phyloP scores from a whole-genome alignment of 2,888 invertebrate genomes.

The Drosophila robusta region DNA sequence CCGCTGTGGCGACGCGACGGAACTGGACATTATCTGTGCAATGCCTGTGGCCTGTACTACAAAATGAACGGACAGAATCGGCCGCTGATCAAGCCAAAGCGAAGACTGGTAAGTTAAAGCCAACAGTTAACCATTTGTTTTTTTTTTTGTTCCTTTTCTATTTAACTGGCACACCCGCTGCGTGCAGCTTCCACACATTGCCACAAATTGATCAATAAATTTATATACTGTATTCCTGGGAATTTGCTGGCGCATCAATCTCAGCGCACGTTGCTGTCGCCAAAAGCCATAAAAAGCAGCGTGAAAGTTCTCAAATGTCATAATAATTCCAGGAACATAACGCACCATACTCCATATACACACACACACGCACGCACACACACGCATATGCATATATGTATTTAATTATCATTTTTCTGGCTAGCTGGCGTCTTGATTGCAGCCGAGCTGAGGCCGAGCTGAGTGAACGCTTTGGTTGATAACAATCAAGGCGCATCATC shows the following conservation, averaged over 20 bases:
- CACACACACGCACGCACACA: constrained; percentile 10
- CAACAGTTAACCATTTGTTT: neutral
- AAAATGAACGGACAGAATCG: constrained; percentile 99
- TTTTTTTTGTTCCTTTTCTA: neutral
- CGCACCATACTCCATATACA: constrained; percentile 28
- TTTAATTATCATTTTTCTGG: constrained; percentile 63
- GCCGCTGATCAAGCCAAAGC: constrained; percentile 99
- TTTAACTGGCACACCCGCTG: constrained; percentile 40
- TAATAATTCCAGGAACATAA: constrained; percentile 80
- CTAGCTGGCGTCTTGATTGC: constrained; percentile 71
- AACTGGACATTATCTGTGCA: constrained; percentile 98
- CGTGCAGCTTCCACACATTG: constrained; percentile 67
- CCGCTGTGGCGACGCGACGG: constrained; percentile 98
- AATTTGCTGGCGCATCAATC: constrained; percentile 73
- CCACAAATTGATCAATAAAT: constrained; percentile 77
- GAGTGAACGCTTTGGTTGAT: constrained; percentile 64
- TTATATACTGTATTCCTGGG: constrained; percentile 63
- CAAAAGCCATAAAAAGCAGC: constrained; percentile 75
- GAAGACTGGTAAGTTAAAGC: constrained; percentile 97
- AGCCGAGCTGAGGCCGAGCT: constrained; percentile 19
- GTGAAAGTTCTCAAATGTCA: constrained; percentile 83
- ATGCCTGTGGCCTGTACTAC: constrained; percentile 99
- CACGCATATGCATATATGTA: constrained; percentile 17
- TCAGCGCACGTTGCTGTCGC: constrained; percentile 71
- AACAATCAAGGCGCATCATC: constrained; percentile 78